Evolutionary conservation across 2,113 vertebrate genomes (phyloP).

Genomic region (Diphyllodes magnificus): DNA sequence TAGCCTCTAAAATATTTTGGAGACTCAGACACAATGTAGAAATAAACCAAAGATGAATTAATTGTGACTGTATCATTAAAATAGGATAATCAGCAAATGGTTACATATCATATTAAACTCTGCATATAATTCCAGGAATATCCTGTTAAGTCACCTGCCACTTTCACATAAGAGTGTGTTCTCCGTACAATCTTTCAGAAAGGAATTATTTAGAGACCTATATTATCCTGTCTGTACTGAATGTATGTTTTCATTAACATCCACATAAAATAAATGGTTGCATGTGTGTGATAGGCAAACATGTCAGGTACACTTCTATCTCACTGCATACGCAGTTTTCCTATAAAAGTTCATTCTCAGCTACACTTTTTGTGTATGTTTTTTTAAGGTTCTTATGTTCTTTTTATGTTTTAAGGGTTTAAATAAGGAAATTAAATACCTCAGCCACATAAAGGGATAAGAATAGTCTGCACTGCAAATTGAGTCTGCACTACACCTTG

Average conservation of each 20-base stretch:
- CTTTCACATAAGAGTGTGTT: neutral
- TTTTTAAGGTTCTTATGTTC: neutral
- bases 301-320: neutral
- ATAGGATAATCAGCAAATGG: constrained; percentile 72
- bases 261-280: neutral
- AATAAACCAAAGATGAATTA: constrained; percentile 73
- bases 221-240: neutral
- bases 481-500: neutral
- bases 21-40: constrained; percentile 39
- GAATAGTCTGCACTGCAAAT: neutral
- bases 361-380: neutral
- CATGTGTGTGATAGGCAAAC: neutral
- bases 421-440: neutral
- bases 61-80: constrained; percentile 74
- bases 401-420: neutral
- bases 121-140: constrained; percentile 40
- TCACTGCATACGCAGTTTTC: neutral
- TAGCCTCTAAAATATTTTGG: constrained; percentile 58
- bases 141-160: constrained; percentile 55
- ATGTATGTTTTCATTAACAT: neutral
- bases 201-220: neutral
- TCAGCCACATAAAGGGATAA: accelerated
- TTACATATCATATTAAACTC: constrained; percentile 58
- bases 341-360: neutral
- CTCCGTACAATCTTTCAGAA: neutral